These are phyloP conservation scores for Itoplectis maculator DNA, from an alignment of 2,888 invertebrate genomes.

Conservation along the genomic window DNA sequence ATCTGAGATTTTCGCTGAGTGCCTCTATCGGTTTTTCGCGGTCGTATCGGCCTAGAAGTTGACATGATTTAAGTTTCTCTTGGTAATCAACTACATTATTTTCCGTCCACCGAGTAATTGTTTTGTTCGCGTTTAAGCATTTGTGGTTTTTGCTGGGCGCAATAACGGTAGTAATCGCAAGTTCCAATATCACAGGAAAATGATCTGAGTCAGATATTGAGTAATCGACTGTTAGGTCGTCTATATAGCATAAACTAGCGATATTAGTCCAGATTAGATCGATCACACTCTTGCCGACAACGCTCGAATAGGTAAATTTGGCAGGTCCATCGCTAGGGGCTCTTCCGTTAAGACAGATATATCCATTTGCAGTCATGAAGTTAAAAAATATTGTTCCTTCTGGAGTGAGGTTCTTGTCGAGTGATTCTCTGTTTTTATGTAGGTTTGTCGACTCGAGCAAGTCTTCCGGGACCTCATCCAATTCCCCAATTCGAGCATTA, in stretches of 20 bases:
- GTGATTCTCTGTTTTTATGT: background rate
- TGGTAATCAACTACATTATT: no score
- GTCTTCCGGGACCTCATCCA: background rate
- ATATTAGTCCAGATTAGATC: no score
- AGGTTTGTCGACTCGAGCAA: background rate
- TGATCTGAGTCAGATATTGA: background rate
- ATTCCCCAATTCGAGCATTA: conserved; percentile 4
- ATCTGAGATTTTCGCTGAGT: no score
- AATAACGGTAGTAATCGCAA: background rate
- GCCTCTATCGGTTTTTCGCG: no score
- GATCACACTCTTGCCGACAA: background rate
- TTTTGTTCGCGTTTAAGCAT: background rate
- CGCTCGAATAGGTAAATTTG: background rate
- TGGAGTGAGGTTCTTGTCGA: background rate
- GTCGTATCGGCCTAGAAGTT: no score
- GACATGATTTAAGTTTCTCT: background rate
- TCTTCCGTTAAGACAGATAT: conserved; percentile 6
- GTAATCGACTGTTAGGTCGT: background rate
- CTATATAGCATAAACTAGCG: no score
- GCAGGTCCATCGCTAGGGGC: background rate
- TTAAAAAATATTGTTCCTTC: background rate
- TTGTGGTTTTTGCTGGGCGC: background rate
- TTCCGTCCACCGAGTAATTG: background rate
- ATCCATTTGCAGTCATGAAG: conserved; percentile 6
- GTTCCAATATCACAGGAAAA: background rate